Percentiles rank a stretch among this genome's conserved stretches.
phyloP scores from a whole-genome alignment of 1,140 invertebrate genomes.

The Wiebesia pumilae region DNA sequence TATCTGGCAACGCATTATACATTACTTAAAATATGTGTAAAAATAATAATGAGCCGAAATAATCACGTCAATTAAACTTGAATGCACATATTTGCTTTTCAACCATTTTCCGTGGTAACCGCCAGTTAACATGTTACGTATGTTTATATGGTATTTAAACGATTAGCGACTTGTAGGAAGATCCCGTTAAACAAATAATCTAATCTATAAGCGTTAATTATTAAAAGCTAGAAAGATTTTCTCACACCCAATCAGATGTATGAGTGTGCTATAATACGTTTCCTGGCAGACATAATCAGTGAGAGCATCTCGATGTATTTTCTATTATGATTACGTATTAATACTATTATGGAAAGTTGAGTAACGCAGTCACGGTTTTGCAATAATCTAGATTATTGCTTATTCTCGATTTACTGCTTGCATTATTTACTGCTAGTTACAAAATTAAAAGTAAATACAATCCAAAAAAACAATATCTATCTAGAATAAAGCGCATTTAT shows the following conservation, averaged over 20 bases:
- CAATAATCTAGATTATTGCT: too few relatives aligned
- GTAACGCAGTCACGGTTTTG: too few relatives aligned
- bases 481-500: too few relatives aligned
- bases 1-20: background rate
- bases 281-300: background rate
- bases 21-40: background rate
- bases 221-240: background rate
- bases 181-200: slow-evolving; percentile 63
- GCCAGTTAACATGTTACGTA: background rate
- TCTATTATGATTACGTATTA: too few relatives aligned
- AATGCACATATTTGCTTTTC: slow-evolving; percentile 15
- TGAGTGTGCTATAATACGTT: too few relatives aligned
- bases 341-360: too few relatives aligned
- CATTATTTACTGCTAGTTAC: too few relatives aligned
- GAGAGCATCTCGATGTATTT: too few relatives aligned
- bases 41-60: background rate
- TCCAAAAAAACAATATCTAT: too few relatives aligned
- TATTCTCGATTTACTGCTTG: too few relatives aligned
- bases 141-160: background rate
- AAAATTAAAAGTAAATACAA: too few relatives aligned
- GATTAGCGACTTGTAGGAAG: slow-evolving; percentile 55
- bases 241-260: too few relatives aligned
- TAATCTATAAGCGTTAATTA: slow-evolving; percentile 53
- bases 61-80: background rate
- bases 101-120: background rate